Conservation (phyloP, 2,797 vertebrate species). For the Pseudochirops cupreus region DNA sequence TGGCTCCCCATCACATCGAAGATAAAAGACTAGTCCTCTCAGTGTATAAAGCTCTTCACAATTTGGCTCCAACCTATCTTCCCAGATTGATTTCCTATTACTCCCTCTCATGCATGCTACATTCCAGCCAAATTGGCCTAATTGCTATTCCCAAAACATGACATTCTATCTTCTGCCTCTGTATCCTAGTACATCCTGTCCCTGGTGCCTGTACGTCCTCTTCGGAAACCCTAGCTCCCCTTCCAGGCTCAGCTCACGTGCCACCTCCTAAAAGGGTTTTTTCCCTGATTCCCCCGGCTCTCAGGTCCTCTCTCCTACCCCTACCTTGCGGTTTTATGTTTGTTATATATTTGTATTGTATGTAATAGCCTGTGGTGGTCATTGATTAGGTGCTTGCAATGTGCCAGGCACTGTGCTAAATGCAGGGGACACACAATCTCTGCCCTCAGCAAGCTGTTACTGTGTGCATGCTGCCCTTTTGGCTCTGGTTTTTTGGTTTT, state of each 20-base stretch:
- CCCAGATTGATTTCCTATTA: not conserved
- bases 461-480: not conserved
- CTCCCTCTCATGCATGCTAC: not conserved
- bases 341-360: not conserved
- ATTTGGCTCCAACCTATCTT: not conserved
- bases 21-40: not conserved
- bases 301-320: not conserved
- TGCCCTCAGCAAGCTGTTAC: not conserved
- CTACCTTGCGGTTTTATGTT: not conserved
- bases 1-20: not conserved
- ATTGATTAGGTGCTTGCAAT: not conserved
- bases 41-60: not conserved
- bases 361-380: not conserved
- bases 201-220: not conserved
- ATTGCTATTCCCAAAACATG: conserved; percentile 1
- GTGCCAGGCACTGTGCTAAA: not conserved
- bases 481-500: not conserved
- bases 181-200: not conserved
- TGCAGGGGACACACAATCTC: not conserved
- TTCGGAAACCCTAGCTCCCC: not conserved
- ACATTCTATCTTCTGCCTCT: not conserved
- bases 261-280: not conserved
- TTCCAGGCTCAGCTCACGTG: not conserved
- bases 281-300: not conserved
- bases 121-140: not conserved